Evolutionary conservation across 2,888 invertebrate species (phyloP).

Genomic region (Chamaedrilus cognettii): DNA sequence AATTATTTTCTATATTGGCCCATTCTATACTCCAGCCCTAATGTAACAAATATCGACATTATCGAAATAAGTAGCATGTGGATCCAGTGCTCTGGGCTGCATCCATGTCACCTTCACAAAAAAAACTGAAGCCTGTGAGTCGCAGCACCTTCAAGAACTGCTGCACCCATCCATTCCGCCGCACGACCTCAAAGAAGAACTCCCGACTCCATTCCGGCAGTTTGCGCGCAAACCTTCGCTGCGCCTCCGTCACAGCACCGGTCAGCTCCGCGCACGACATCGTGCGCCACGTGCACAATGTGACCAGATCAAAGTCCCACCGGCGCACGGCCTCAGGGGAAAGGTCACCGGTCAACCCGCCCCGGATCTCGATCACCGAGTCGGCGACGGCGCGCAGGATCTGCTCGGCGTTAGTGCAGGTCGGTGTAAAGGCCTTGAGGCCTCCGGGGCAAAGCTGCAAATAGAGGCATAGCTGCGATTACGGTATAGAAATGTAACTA

Average conservation of each 20-base stretch:
- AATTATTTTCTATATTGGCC: too few relatives aligned
- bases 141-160: background rate
- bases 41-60: too few relatives aligned
- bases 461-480: too few relatives aligned
- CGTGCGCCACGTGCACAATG: background rate
- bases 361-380: background rate
- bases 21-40: too few relatives aligned
- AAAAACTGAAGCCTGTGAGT: background rate
- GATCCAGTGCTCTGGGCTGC: too few relatives aligned
- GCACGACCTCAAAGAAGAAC: background rate
- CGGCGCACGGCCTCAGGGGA: background rate
- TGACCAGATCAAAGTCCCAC: background rate
- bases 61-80: too few relatives aligned
- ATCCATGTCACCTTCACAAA: background rate
- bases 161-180: background rate
- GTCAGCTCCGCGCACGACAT: background rate
- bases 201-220: background rate
- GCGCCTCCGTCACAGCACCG: background rate
- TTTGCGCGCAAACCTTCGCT: background rate
- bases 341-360: background rate
- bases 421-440: background rate
- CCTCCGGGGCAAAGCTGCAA: too few relatives aligned
- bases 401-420: background rate
- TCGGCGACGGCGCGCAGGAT: background rate
- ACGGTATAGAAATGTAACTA: too few relatives aligned